These are phyloP conservation scores for Amphiura filiformis DNA, from an alignment of 35 echinoderm and acorn worm genomes.

Conservation along the genomic window DNA sequence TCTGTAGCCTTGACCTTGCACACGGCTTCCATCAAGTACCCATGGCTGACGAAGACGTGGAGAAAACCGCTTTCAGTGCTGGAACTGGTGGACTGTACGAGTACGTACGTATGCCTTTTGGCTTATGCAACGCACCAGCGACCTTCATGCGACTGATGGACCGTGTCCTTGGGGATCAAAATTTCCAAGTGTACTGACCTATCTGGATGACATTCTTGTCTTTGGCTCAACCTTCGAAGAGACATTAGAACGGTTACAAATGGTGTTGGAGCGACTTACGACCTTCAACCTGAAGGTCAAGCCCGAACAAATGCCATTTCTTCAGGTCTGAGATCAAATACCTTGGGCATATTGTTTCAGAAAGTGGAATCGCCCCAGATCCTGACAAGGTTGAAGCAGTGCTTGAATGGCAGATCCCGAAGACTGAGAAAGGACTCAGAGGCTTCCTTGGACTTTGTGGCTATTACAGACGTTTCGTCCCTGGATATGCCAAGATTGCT, in stretches of 20 bases:
- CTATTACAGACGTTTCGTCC: slow-evolving; percentile 42
- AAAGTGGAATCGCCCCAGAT: slow-evolving; percentile 1
- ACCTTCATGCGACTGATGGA: slow-evolving; percentile 76
- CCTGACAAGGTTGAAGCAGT: slow-evolving; percentile 31
- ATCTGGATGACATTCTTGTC: slow-evolving; percentile 55
- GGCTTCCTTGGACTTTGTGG: slow-evolving; percentile 18
- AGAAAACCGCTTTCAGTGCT: slow-evolving; percentile 50
- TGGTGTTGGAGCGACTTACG: slow-evolving; percentile 36
- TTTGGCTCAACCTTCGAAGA: slow-evolving; percentile 58
- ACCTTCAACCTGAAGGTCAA: slow-evolving; percentile 42
- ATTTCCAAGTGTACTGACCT: slow-evolving; percentile 35
- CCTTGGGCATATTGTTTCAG: slow-evolving; percentile 56
- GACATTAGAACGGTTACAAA: slow-evolving; percentile 35
- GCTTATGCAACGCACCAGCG: slow-evolving; percentile 41
- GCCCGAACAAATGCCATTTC: slow-evolving; percentile 53
- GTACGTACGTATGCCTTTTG: slow-evolving; percentile 51
- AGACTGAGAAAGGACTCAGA: slow-evolving; percentile 22
- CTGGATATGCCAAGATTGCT: slow-evolving; percentile 20
- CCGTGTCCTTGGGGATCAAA: slow-evolving; percentile 40
- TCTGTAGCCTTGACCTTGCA: slow-evolving; percentile 58
- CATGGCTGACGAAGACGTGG: slow-evolving; percentile 34
- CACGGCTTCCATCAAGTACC: slow-evolving; percentile 65
- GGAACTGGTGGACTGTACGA: slow-evolving; percentile 36
- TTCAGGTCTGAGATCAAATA: slow-evolving; percentile 29
- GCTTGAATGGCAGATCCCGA: slow-evolving; percentile 21